Evolutionary conservation across 2,113 vertebrate genomes (phyloP).

Genomic region (Cranoglanis bouderius): DNA sequence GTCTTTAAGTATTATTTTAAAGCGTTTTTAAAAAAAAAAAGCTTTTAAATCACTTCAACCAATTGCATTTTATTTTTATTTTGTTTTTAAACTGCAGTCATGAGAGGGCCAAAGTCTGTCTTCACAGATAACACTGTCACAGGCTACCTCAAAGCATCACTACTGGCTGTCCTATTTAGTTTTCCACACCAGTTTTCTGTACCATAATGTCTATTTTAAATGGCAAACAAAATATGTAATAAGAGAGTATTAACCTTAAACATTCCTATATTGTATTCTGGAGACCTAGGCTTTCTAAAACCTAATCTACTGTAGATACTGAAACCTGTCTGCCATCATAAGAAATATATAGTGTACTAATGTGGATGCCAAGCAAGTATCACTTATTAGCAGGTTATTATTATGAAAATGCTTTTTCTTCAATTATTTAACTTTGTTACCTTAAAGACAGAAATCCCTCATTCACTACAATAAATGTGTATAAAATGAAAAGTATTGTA

Average conservation of each 20-base stretch:
- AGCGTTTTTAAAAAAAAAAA: not conserved
- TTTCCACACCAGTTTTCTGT: slow-evolving; percentile 1
- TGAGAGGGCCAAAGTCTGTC: slow-evolving; percentile 40
- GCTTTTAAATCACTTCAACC: not conserved
- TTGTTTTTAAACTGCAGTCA: not conserved
- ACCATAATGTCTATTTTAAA: slow-evolving; percentile 3
- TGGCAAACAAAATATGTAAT: slow-evolving; percentile 10
- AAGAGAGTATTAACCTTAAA: slow-evolving; percentile 44
- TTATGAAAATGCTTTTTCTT: slow-evolving; percentile 23
- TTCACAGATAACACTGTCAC: slow-evolving; percentile 38
- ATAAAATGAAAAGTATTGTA: not conserved
- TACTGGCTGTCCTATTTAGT: not conserved
- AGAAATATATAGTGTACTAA: slow-evolving; percentile 33
- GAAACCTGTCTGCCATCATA: slow-evolving; percentile 41
- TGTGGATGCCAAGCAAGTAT: slow-evolving; percentile 50
- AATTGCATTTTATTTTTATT: not conserved
- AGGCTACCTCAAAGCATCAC: slow-evolving; percentile 36
- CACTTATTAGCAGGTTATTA: slow-evolving; percentile 5
- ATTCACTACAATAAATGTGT: not conserved
- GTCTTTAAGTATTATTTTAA: not conserved
- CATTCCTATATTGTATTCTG: slow-evolving; percentile 60
- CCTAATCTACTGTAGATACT: slow-evolving; percentile 50
- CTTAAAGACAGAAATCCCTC: not conserved
- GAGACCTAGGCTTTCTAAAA: slow-evolving; percentile 57
- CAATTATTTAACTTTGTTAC: not conserved